Evolutionary conservation across 2,888 invertebrate species (phyloP).

Genomic region (Ophion obscuratus): DNA sequence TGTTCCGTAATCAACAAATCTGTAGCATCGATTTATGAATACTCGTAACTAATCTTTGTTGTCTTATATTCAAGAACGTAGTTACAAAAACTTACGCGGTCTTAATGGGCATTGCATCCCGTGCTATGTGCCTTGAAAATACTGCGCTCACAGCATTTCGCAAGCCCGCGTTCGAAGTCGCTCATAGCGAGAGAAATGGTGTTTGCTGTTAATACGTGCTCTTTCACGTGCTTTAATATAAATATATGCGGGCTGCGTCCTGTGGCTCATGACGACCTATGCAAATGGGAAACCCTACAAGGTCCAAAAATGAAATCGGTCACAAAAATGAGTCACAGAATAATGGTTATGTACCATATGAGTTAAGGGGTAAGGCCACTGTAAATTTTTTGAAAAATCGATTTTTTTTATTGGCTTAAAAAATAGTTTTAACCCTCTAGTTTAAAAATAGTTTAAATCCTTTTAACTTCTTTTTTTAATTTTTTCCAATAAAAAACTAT

Average conservation of each 20-base stretch:
- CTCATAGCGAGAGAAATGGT: constrained; percentile 28
- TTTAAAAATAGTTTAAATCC: too few relatives aligned
- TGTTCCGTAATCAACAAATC: not conserved
- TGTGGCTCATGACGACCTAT: constrained; percentile 30
- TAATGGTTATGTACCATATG: not conserved
- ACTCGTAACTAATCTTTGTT: constrained; percentile 3
- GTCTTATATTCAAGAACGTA: not conserved
- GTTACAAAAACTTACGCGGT: constrained; percentile 23
- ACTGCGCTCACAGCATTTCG: constrained; percentile 32
- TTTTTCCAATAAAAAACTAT: too few relatives aligned
- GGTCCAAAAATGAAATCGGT: not conserved
- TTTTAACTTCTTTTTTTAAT: too few relatives aligned
- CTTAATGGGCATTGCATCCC: constrained; percentile 43
- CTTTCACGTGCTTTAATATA: not conserved
- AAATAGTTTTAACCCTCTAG: too few relatives aligned
- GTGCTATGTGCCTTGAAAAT: constrained; percentile 24
- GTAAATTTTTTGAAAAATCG: too few relatives aligned
- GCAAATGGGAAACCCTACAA: constrained; percentile 29
- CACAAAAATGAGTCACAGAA: not conserved
- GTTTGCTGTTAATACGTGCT: not conserved
- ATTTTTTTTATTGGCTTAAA: too few relatives aligned
- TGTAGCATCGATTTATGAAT: not conserved
- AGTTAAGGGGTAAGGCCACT: too few relatives aligned
- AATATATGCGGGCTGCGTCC: constrained; percentile 27
- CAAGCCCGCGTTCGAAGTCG: constrained; percentile 44